Evolutionary conservation across 2,113 vertebrate genomes (phyloP).

Genomic region (Mesocricetus auratus): DNA sequence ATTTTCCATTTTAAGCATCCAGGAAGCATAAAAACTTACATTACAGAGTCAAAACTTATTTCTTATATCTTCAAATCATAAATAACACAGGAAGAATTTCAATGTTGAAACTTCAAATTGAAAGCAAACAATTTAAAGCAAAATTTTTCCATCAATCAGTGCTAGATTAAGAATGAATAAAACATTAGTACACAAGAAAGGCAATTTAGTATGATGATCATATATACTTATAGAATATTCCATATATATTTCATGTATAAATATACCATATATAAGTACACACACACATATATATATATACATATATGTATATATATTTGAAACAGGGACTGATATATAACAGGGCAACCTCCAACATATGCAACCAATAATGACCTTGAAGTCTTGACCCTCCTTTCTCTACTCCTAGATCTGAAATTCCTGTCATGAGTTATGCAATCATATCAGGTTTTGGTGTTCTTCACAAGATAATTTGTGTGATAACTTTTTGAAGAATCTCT

Average conservation of each 20-base stretch:
- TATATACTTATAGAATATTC: not conserved
- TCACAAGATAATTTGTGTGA: not conserved
- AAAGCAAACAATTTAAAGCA: not conserved
- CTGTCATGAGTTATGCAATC: not conserved
- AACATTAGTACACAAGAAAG: not conserved
- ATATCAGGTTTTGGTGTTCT: not conserved
- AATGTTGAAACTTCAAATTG: not conserved
- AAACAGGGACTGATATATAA: not conserved
- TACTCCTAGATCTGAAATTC: not conserved
- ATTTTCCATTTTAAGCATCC: not conserved
- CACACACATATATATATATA: no score
- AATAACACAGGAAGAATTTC: not conserved
- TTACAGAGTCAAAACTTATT: not conserved
- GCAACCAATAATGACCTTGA: not conserved
- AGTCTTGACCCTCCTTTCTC: not conserved
- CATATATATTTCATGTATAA: not conserved
- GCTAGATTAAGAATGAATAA: not conserved
- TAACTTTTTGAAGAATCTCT: not conserved
- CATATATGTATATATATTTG: not conserved
- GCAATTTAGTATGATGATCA: not conserved
- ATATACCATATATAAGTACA: not conserved
- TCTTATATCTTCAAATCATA: not conserved
- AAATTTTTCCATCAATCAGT: not conserved
- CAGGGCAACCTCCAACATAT: not conserved
- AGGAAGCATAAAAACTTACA: constrained; percentile 6